phyloP scores from a whole-genome alignment of 2,888 invertebrate genomes.

The Lumbricus terrestris region DNA sequence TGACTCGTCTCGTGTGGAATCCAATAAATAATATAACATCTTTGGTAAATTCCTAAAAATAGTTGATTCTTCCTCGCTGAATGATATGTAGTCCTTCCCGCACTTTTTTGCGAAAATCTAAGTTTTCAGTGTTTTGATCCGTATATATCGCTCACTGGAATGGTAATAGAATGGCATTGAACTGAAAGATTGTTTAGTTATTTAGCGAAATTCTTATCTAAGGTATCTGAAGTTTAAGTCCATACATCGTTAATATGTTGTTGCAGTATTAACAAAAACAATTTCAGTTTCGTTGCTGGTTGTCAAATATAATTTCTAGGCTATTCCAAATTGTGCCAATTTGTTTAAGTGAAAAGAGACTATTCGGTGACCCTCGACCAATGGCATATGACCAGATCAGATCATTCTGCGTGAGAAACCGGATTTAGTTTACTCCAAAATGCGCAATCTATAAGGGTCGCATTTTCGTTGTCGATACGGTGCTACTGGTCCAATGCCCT shows the following conservation, averaged over 20 bases:
- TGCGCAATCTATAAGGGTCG: background rate
- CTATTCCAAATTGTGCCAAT: background rate
- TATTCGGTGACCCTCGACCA: background rate
- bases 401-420: background rate
- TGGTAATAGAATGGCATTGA: background rate
- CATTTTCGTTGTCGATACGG: background rate
- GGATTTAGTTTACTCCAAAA: background rate
- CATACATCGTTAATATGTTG: background rate
- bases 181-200: background rate
- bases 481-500: background rate
- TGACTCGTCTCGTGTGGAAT: too few species aligned
- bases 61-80: too few species aligned
- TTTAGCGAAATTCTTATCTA: background rate
- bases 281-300: background rate
- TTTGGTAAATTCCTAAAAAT: too few species aligned
- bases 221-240: background rate
- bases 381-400: too few species aligned
- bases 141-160: background rate
- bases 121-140: background rate
- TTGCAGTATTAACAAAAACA: background rate
- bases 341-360: background rate
- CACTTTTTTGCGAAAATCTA: background rate
- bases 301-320: background rate
- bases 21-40: too few species aligned
- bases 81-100: background rate